phyloP scores from a whole-genome alignment of 2,113 vertebrate species.

The Osmerus eperlanus region DNA sequence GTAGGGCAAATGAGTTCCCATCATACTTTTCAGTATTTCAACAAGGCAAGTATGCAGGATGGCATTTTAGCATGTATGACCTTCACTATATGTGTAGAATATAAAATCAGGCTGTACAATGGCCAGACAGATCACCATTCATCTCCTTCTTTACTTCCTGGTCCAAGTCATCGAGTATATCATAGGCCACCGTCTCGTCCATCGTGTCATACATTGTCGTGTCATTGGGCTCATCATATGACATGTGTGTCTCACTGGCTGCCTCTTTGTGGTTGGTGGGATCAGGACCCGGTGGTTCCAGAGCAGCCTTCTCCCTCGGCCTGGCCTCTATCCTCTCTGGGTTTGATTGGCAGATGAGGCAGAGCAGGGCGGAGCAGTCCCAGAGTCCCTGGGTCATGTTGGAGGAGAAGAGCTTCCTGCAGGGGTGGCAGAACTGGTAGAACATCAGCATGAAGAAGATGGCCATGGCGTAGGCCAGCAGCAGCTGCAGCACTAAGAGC shows the following conservation, averaged over 20 bases:
- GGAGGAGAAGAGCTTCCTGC: constrained; percentile 89
- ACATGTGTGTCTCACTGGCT: constrained; percentile 32
- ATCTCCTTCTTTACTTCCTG: constrained; percentile 24
- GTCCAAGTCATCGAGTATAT: constrained; percentile 31
- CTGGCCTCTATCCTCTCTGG: constrained; percentile 26
- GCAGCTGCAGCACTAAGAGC: constrained; percentile 81
- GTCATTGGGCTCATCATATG: constrained; percentile 51
- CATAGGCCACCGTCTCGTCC: constrained; percentile 32
- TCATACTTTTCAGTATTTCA: no score
- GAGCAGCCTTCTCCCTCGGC: constrained; percentile 49
- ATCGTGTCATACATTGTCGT: constrained; percentile 39
- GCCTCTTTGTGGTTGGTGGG: constrained; percentile 45
- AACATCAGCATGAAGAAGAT: constrained; percentile 95
- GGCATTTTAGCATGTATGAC: no score
- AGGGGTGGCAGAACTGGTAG: constrained; percentile 94
- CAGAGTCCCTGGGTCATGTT: constrained; percentile 78
- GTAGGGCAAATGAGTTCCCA: no score
- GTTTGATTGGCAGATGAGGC: constrained; percentile 52
- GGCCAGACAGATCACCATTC: constrained; percentile 64
- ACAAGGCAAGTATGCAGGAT: no score
- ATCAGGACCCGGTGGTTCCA: constrained; percentile 46
- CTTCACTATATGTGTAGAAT: no score
- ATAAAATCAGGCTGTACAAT: no score
- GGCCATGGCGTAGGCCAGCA: constrained; percentile 81
- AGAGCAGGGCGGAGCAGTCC: constrained; percentile 75